phyloP scores from a whole-genome alignment of 2,888 invertebrate genomes.

The Brachyopa scutellaris region DNA sequence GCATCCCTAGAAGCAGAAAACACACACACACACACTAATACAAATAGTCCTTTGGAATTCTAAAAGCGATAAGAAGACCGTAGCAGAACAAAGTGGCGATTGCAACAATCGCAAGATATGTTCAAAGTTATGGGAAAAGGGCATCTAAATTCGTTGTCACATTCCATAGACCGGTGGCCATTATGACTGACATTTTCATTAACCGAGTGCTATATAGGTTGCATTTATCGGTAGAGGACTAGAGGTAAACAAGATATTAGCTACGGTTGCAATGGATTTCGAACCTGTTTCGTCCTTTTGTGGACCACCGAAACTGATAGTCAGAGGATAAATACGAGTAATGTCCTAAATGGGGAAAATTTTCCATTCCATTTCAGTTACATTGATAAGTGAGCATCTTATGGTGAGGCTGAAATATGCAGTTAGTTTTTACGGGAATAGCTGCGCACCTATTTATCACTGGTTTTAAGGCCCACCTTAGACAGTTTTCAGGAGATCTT shows the following conservation, averaged over 20 bases:
- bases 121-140: constrained; percentile 15
- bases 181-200: constrained; percentile 62
- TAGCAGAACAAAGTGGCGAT: constrained; percentile 50
- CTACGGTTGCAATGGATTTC: constrained; percentile 43
- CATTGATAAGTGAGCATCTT: too few relatives aligned
- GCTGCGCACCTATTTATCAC: too few relatives aligned
- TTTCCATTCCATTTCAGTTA: too few relatives aligned
- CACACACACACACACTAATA: background rate
- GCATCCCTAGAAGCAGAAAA: constrained; percentile 37
- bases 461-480: too few relatives aligned
- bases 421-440: too few relatives aligned
- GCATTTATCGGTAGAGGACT: constrained; percentile 46
- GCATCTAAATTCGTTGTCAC: constrained; percentile 55
- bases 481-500: too few relatives aligned
- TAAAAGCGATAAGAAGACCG: constrained; percentile 59
- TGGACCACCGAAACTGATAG: constrained; percentile 44
- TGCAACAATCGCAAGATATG: constrained; percentile 43
- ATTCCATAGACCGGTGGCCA: constrained; percentile 63
- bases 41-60: constrained; percentile 33
- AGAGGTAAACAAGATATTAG: constrained; percentile 53
- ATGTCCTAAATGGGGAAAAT: constrained; percentile 20
- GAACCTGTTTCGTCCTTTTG: constrained; percentile 19
- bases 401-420: too few relatives aligned
- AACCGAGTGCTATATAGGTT: constrained; percentile 27
- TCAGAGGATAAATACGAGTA: background rate